Conservation (phyloP, 64 coral and sea anemone genomes). For the Cladopsammia gracilis region DNA sequence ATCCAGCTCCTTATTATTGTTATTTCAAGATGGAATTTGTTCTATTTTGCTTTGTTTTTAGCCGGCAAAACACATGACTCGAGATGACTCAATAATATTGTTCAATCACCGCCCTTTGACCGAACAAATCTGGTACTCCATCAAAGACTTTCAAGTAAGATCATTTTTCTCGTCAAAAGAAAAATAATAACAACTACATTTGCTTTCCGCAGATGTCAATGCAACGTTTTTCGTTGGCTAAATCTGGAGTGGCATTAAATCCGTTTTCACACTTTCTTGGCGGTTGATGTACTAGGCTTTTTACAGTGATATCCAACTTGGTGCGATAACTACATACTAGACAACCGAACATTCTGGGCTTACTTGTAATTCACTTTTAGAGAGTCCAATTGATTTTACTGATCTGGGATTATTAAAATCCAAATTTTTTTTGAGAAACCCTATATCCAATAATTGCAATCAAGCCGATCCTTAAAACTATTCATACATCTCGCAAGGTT, state of each 20-base stretch:
- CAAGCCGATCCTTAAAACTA: neutral
- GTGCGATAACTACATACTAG: neutral
- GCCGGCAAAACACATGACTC: neutral
- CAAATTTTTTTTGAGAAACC: slow-evolving; percentile 24
- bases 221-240: neutral
- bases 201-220: neutral
- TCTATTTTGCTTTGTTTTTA: neutral
- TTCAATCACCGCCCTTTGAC: neutral
- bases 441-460: neutral
- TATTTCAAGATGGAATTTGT: neutral
- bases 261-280: no score
- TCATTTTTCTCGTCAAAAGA: neutral
- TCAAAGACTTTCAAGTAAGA: neutral
- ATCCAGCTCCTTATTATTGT: neutral
- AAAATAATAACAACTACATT: neutral
- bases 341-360: neutral
- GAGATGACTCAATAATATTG: no score
- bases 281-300: no score
- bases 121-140: neutral
- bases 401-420: neutral
- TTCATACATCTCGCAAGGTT: neutral
- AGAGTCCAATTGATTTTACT: neutral
- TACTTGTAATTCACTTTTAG: neutral
- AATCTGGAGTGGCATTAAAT: no score
- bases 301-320: no score